These are phyloP conservation scores for Xylocopa sonorina DNA, from an alignment of 1,140 invertebrate genomes.

Conservation along the genomic window DNA sequence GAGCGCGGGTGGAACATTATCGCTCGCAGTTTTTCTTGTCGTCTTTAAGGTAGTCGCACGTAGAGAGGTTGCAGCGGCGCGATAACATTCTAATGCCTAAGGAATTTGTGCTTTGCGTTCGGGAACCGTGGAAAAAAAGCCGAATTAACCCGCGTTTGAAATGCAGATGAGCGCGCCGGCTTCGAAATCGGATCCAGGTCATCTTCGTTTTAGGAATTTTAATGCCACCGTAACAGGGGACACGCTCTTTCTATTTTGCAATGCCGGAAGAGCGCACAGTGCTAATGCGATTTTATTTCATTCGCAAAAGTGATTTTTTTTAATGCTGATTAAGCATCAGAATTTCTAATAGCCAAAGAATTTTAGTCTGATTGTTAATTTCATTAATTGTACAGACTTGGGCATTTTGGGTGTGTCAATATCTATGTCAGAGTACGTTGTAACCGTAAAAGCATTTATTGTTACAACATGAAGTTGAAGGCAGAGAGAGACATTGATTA, in stretches of 20 bases:
- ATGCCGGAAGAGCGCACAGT: no score
- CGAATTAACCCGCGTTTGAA: conserved; percentile 50
- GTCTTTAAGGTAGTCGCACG: not conserved
- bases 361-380: no score
- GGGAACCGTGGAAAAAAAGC: not conserved
- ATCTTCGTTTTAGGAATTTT: conserved; percentile 54
- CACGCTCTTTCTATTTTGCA: not conserved
- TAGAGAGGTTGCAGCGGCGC: not conserved
- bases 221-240: conserved; percentile 35
- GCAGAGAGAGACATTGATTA: no score
- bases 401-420: no score
- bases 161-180: conserved; percentile 49
- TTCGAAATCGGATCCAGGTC: conserved; percentile 42
- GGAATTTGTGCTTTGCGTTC: not conserved
- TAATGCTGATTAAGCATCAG: no score
- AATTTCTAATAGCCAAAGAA: no score
- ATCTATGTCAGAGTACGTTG: no score
- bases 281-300: no score
- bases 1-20: not conserved
- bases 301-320: no score
- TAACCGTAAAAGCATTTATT: no score
- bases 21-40: not conserved
- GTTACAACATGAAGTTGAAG: no score
- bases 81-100: conserved; percentile 14
- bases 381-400: no score